Evolutionary conservation across 2,797 vertebrate genomes (phyloP), one percentile per base, ranked within the genome.

Genomic region (Sternarchorhynchus goeldii): DNA sequence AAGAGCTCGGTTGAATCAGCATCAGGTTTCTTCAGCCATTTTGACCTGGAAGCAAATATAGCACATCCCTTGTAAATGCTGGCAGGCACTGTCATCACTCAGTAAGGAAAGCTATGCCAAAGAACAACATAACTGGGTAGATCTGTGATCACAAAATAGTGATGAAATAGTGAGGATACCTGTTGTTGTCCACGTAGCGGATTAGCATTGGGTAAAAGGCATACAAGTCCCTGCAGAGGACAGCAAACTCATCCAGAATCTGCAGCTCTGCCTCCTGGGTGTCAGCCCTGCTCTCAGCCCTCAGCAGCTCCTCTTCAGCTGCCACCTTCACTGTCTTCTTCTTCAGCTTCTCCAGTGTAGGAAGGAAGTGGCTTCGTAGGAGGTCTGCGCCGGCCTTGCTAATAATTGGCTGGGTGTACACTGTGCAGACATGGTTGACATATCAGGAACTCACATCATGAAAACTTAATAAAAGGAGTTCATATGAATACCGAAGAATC

Each of bases 131-230:
- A 36, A 3, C 20, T 58, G 12, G 6, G 3, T 14, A 63, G 18
- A 62, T 60, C 8, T 25, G 0, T 5, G 4, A 17, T 25, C 0
- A 59, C 34, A 25, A 32, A 18, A 29, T 17, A 10, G 16, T 16
- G 5, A 45, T 20, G 68, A 32, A 18, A 29, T 17, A 10, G 16
- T 16, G 5, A 45, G 17, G 68, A 5, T 91, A 98, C 98, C 98
- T 98, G 95, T 96, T 98, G 88, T 96, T 99, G 89, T 99, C 98
- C 85, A 99, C 97, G 0, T 99, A 99, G 76, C 95, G 94, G 84
- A 99, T 98, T 67, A 99, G 91, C 95, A 99, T 97, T 76, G 98
- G 97, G 89, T 99, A 99, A 92, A 99, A 99, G 39, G 97, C 94
- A 0, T 99, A 99, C 58, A 99, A 95, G 75, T 99, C 97, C 82